Base-by-base conservation (phyloP, 2,113 vertebrate genomes). In the Hypanus sabinus region DNA sequence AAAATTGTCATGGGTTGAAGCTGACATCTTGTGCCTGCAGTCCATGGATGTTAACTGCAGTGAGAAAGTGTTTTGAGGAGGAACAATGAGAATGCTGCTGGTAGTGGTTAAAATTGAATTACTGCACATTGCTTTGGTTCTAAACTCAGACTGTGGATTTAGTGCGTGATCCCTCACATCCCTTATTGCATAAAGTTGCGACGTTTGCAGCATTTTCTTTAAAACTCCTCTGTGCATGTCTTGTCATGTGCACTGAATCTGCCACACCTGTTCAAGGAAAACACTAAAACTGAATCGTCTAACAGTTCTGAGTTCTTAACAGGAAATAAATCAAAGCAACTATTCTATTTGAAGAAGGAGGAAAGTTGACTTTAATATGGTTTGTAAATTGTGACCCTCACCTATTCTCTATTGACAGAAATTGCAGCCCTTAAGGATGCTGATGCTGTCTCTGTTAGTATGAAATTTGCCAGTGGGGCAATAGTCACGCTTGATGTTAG, bases 401-500 rank as follows among this genome's bases (percentile, higher is more conserved):
- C 14, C n/a, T 55, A 18, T 65, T 93, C 38, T 94, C 83, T 27
- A 79, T 75, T 94, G 55, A 70, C 91, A 95, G 94, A 95, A 80
- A 71, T 95, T 94, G 93, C 95, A n/a, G 94, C n/a, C 71, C 57
- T 96, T 94, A 94, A 95, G 94, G 95, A 96, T 2, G 93, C 95
- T 3, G 95, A 95, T 81, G 94, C 94, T 4, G 94, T 95, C 18
- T 95, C 79, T 0, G 94, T 95, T 94, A 95, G 87, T 93, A 96
- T 95, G 94, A 95, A 95, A 62, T 95, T 94, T 75, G 94, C 94
- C 33, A 95, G 94, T 36, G 95, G 95, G 94, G 83, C 94, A 14
- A 93, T 96, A 6, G 95, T 95, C 0, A 95, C 94, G 27, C 62
- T 96, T 94, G 95, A 95, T 46, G 4, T 95, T 79, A 96, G 94